Evolutionary conservation across 2,888 invertebrate genomes (phyloP).

Genomic region (Aradus depressus): DNA sequence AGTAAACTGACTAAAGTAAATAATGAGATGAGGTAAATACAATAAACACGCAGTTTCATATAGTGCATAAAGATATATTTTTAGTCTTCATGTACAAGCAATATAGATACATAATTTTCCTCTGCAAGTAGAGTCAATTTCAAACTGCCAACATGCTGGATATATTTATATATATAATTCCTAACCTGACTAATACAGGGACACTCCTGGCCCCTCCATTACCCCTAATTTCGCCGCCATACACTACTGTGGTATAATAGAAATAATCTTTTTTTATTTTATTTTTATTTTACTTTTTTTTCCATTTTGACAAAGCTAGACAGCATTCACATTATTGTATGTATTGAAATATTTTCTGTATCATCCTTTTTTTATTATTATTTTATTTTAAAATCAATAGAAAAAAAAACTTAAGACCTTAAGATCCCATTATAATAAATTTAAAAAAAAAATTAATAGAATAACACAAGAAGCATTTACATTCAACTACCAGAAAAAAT

Average conservation of each 20-base stretch:
- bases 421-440: constrained; percentile 24
- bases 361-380: constrained; percentile 20
- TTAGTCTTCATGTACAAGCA: constrained; percentile 66
- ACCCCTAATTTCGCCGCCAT: constrained; percentile 28
- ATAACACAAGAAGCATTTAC: constrained; percentile 27
- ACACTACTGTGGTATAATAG: constrained; percentile 28
- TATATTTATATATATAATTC: constrained; percentile 17
- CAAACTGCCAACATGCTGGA: neutral
- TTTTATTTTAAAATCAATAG: constrained; percentile 20
- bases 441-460: constrained; percentile 21
- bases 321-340: constrained; percentile 18
- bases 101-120: constrained; percentile 34
- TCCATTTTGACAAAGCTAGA: constrained; percentile 19
- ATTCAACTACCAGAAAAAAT: constrained; percentile 28
- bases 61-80: constrained; percentile 67
- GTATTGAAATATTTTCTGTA: constrained; percentile 23
- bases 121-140: neutral
- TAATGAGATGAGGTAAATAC: constrained; percentile 7
- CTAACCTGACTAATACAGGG: constrained; percentile 24
- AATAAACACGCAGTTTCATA: constrained; percentile 36
- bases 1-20: too few relatives aligned
- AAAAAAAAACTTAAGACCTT: constrained; percentile 26
- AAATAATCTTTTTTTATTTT: constrained; percentile 17
- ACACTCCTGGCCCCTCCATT: constrained; percentile 24
- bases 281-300: constrained; percentile 8